Evolutionary conservation across 2,113 vertebrate genomes (phyloP), one percentile per base, ranked within the genome.

Genomic region (Riparia riparia): DNA sequence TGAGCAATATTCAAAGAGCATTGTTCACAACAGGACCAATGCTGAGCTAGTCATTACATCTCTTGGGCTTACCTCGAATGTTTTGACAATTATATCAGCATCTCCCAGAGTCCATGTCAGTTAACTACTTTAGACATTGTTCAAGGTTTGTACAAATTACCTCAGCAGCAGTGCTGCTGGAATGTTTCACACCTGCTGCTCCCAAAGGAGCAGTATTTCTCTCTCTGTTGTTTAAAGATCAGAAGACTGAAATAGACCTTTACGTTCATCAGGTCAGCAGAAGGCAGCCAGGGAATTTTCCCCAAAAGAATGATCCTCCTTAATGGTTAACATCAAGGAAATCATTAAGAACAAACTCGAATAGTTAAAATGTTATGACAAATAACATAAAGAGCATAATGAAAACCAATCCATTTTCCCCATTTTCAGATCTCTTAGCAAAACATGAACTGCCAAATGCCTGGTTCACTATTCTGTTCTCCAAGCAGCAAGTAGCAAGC

Each of bases 401-500:
- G 20, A 64, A 32, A 82, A 78, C 2, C 16, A 90, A 34, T 1
- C 3, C 0, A 1, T 53, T 70, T 10, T 37, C 69, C 14, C 31
- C 9, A 26, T 34, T 95, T 80, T n/a, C 44, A 42, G 15, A 21
- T 61, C 14, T 53, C 51, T 71, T n/a, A 74, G 54, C 14, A 58
- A 73, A 84, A 37, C 9, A 15, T 1, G 2, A 31, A 17, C 20
- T 68, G 10, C 51, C 26, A 39, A 44, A 47, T 64, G 16, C 16
- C 50, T 10, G 12, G 18, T 17, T 61, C 37, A 70, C 21, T 17
- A 13, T 74, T 78, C 42, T 49, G 13, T 49, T 17, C 49, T n/a
- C 14, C 39, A 82, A 53, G n/a, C 6, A 53, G 45, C 8, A 65
- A 37, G 31, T 2, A 45, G 44, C 18, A 80, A 72, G 37, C 10